Evolutionary conservation across 2,888 invertebrate species (phyloP).

Genomic region (Nomada fucata): DNA sequence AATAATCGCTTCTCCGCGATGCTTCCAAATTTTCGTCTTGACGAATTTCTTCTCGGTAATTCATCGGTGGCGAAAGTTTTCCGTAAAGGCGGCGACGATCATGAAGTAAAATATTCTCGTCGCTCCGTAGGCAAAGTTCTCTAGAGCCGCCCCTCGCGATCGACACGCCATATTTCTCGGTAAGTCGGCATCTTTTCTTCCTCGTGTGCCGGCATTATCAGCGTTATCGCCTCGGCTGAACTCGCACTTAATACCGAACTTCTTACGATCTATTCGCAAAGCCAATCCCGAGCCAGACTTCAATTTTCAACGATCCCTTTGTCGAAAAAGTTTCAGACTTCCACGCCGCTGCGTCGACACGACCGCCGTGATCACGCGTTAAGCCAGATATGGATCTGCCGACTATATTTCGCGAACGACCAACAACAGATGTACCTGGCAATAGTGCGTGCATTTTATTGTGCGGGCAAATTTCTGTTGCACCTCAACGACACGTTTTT

Average conservation of each 20-base stretch:
- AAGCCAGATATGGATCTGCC: no score
- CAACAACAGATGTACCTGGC: no score
- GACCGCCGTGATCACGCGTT: no score
- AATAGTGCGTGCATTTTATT: no score
- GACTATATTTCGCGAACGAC: no score
- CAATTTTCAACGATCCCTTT: constrained; percentile 47
- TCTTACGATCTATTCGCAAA: constrained; percentile 25
- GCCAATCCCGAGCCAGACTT: constrained; percentile 41
- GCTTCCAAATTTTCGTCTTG: neutral
- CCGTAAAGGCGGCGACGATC: neutral
- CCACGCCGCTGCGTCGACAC: constrained; percentile 25
- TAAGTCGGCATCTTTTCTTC: constrained; percentile 35
- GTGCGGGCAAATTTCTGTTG: no score
- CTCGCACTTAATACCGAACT: constrained; percentile 48
- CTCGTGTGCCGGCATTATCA: constrained; percentile 22
- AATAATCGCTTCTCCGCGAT: no score
- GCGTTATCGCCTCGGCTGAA: constrained; percentile 40
- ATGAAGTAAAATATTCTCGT: constrained; percentile 11
- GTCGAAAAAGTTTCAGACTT: constrained; percentile 55
- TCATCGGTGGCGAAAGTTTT: neutral
- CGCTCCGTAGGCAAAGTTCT: constrained; percentile 7
- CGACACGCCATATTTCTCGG: constrained; percentile 27
- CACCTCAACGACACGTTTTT: no score
- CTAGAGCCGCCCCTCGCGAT: neutral
- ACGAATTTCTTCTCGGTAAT: neutral